Percentiles rank a stretch among this genome's conserved stretches.
phyloP scores from a whole-genome alignment of 1,140 invertebrate species.

The Chrysopa pallens region DNA sequence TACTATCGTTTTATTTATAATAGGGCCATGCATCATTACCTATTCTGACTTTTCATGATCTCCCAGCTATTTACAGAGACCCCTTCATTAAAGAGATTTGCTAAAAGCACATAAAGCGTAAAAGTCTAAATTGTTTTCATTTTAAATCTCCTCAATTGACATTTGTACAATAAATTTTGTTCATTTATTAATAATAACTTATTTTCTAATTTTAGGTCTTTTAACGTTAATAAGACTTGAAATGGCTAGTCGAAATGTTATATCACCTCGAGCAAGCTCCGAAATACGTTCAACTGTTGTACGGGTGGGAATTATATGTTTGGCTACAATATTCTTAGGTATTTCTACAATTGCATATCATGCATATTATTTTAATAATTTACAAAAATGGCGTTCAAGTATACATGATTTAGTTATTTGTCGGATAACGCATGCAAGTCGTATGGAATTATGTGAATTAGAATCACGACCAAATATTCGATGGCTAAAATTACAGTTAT shows the following conservation, averaged over 20 bases:
- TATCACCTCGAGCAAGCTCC: conserved; percentile 57
- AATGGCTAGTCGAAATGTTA: conserved; percentile 60
- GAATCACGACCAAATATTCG: conserved; percentile 57
- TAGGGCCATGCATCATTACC: too few relatives aligned
- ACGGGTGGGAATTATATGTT: conserved; percentile 54
- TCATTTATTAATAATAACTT: conserved; percentile 1
- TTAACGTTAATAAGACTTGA: conserved; percentile 58
- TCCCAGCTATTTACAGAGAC: too few relatives aligned
- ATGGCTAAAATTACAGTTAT: conserved; percentile 61
- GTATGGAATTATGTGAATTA: conserved; percentile 32
- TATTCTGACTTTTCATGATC: too few relatives aligned
- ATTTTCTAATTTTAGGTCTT: conserved; percentile 33
- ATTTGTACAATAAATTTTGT: conserved; percentile 3
- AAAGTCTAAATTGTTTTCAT: too few relatives aligned
- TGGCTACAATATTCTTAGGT: conserved; percentile 53
- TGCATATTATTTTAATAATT: conserved; percentile 57
- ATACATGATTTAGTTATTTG: conserved; percentile 64
- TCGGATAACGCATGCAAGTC: conserved; percentile 11
- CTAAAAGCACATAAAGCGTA: too few relatives aligned
- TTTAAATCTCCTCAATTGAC: background rate
- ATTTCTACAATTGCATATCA: conserved; percentile 66
- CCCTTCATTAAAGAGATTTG: too few relatives aligned
- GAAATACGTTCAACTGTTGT: conserved; percentile 72
- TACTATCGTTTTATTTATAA: too few relatives aligned
- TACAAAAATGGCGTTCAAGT: conserved; percentile 50